Evolutionary conservation across 2,113 vertebrate genomes (phyloP).

Genomic region (Ageneiosus marmoratus): DNA sequence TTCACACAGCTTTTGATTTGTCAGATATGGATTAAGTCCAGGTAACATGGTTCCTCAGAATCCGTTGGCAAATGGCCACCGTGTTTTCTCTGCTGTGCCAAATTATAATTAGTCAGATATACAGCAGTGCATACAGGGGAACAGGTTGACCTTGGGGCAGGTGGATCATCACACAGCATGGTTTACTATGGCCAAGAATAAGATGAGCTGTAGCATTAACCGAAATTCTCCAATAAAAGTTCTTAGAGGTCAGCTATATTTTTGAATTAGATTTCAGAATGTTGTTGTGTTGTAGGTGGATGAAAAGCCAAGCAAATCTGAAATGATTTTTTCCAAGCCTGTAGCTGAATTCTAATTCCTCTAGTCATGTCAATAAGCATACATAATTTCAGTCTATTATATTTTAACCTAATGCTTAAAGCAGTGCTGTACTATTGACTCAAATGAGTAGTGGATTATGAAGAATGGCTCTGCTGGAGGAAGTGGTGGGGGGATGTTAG

Average conservation of each 20-base stretch:
- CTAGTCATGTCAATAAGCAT: neutral
- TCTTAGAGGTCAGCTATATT: neutral
- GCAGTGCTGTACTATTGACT: conserved; percentile 11
- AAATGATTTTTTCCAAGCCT: neutral
- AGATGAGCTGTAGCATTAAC: neutral
- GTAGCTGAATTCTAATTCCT: neutral
- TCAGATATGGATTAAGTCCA: conserved; percentile 47
- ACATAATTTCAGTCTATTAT: neutral
- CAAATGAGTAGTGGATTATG: conserved; percentile 33
- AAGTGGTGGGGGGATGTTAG: neutral
- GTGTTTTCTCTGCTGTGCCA: conserved; percentile 34
- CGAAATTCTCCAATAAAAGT: neutral
- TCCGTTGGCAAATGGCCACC: conserved; percentile 33
- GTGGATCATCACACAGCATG: neutral
- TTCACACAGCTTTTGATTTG: conserved; percentile 43
- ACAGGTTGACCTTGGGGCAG: conserved; percentile 26
- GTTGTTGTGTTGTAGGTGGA: neutral
- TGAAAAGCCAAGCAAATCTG: neutral
- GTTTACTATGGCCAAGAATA: neutral
- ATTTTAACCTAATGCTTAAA: conserved; percentile 11
- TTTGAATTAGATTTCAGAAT: neutral
- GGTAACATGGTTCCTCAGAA: conserved; percentile 32
- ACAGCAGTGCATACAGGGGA: neutral
- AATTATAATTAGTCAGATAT: conserved; percentile 45
- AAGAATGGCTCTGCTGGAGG: conserved; percentile 30